Evolutionary conservation across 2,888 invertebrate genomes (phyloP).

Genomic region (Halictus ligatus): DNA sequence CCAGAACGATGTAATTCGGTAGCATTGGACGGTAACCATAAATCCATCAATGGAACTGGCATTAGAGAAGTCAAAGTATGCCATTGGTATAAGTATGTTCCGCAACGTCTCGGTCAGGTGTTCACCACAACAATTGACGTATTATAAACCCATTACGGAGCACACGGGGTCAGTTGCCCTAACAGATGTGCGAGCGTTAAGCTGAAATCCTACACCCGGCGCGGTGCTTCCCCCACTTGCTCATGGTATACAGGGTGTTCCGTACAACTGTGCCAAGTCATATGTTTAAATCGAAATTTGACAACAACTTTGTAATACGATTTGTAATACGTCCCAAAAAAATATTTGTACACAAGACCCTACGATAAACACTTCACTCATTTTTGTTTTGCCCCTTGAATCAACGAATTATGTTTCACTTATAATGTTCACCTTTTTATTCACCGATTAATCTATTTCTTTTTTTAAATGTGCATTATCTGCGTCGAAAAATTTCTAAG

Average conservation of each 20-base stretch:
- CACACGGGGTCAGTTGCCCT: conserved; percentile 6
- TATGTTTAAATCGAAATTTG: not conserved
- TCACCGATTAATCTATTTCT: not conserved
- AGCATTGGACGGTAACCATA: not conserved
- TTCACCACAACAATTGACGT: conserved; percentile 9
- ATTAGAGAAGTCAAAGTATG: not conserved
- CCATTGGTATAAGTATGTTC: conserved; percentile 5
- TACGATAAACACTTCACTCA: not conserved
- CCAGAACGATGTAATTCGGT: not conserved
- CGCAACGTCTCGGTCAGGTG: conserved; percentile 9
- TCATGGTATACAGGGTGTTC: conserved; percentile 2
- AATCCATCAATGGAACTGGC: not conserved
- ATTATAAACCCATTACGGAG: conserved; percentile 8
- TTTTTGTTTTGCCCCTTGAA: not conserved
- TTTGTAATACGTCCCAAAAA: not conserved
- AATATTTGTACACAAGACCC: not conserved
- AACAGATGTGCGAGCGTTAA: conserved; percentile 13
- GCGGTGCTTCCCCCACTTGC: not conserved
- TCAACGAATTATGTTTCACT: not conserved
- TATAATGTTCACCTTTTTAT: not conserved
- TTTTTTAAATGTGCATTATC: not conserved
- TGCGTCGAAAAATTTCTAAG: not conserved
- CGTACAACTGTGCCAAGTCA: not conserved
- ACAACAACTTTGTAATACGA: not conserved
- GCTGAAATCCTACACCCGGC: not conserved